Percentiles rank a stretch among this genome's conserved stretches.
Conservation (phyloP, 1,140 invertebrate species). For the Gryon sp. region DNA sequence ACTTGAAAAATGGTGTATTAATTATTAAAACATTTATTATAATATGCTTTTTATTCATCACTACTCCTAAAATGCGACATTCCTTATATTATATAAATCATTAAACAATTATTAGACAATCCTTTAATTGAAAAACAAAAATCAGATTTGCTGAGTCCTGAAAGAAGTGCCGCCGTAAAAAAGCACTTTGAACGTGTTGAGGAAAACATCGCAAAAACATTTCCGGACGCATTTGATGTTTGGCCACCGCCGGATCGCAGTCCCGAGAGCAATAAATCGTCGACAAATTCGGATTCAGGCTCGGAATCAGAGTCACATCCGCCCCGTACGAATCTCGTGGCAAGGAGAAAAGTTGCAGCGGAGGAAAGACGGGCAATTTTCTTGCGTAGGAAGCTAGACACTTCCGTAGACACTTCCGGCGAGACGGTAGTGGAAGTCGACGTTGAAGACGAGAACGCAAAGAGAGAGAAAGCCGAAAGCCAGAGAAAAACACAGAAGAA, state of each 20-base stretch:
- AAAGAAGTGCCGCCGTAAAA: constrained; percentile 55
- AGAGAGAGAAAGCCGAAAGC: constrained; percentile 1
- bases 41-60: too few relatives aligned
- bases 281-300: constrained; percentile 64
- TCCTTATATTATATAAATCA: too few relatives aligned
- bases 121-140: too few relatives aligned
- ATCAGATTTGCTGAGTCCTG: constrained; percentile 61
- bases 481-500: constrained; percentile 58
- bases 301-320: constrained; percentile 64
- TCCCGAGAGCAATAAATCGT: constrained; percentile 48
- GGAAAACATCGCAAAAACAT: constrained; percentile 53
- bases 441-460: constrained; percentile 49
- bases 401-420: constrained; percentile 59
- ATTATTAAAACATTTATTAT: too few relatives aligned
- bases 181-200: constrained; percentile 55
- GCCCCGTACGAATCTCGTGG: constrained; percentile 40
- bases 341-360: constrained; percentile 64
- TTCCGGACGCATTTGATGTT: constrained; percentile 47
- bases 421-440: constrained; percentile 66
- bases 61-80: too few relatives aligned
- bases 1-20: too few relatives aligned
- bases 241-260: constrained; percentile 28
- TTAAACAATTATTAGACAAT: too few relatives aligned
- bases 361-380: constrained; percentile 73
- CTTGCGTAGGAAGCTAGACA: constrained; percentile 68